Evolutionary conservation across 2,113 vertebrate species (phyloP), one percentile per base, ranked within the genome.

Genomic region (Carassius auratus): DNA sequence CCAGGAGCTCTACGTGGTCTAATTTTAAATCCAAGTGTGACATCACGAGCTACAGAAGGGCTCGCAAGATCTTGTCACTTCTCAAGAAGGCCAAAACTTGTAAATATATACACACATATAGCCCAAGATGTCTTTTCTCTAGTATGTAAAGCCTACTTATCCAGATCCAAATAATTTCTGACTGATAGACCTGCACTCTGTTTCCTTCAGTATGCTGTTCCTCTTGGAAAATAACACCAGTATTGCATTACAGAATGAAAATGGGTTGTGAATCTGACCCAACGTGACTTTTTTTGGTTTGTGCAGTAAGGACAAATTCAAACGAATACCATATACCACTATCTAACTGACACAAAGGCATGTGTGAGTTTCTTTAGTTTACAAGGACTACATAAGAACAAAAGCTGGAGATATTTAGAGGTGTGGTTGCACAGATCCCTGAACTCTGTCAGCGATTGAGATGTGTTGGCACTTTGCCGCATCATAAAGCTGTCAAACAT

Each of bases 1-100:
- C 87, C 83, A 86, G 89, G 91, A 90, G 86, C 89, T 88, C 87
- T 81, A 90, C 88, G 88, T 21, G 89, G 92, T 89, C 92, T 93
- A 91, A 90, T 92, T 91, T 93, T 89, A 92, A 91, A 90, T 83
- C 10, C 0, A 55, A 81, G 79, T 1, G 38, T 85, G 89, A 87
- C 78, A 73, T 93, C 87, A 91, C 87, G 90, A 89, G 83, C 91
- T 17, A 68, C 42, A 85, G 68, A 74, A 21, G 66, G 89, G 73
- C 76, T 38, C 3, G 30, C 50, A 66, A 84, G 33, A 81, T 52
- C 14, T 62, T 80, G 6, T 30, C 45, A 68, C 10, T 30, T 68
- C 26, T 74, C 9, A 10, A 74, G 45, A 48, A 23, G 5, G 13
- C n/a, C 33, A 69, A 69, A 69, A 69, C 33, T 12, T 48, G 45